Conservation (phyloP, 2,797 vertebrate genomes). For the Rhinogobio ventralis region DNA sequence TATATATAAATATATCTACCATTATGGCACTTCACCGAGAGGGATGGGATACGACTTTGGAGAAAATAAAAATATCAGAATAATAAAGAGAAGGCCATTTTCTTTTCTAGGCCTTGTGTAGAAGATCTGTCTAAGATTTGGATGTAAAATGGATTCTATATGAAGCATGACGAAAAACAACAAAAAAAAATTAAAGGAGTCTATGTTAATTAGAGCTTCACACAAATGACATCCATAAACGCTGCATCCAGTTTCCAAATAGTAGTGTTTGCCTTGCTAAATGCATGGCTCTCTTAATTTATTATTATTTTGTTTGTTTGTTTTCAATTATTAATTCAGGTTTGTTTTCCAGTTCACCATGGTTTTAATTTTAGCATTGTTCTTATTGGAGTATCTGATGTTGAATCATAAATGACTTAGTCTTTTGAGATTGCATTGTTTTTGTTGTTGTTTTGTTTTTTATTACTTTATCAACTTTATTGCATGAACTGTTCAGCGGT, state of each 20-base stretch:
- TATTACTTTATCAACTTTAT: constrained; percentile 9
- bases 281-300: constrained; percentile 76
- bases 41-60: constrained; percentile 33
- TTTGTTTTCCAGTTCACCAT: neutral
- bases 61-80: constrained; percentile 39
- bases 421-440: neutral
- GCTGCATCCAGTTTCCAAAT: constrained; percentile 79
- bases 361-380: constrained; percentile 22
- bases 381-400: constrained; percentile 16
- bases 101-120: constrained; percentile 55
- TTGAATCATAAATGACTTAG: neutral
- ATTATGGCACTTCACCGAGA: constrained; percentile 65
- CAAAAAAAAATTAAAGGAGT: constrained; percentile 67
- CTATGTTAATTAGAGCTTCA: constrained; percentile 70
- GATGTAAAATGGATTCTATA: constrained; percentile 78
- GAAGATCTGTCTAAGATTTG: constrained; percentile 41
- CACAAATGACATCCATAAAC: constrained; percentile 75
- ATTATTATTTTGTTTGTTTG: constrained; percentile 52
- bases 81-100: constrained; percentile 36
- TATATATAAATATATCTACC: constrained; percentile 63
- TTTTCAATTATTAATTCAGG: neutral
- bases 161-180: constrained; percentile 79
- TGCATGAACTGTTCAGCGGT: constrained; percentile 83
- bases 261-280: constrained; percentile 74
- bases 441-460: neutral